Evolutionary conservation across 2,113 vertebrate genomes (phyloP).

Genomic region (Tragelaphus scriptus): DNA sequence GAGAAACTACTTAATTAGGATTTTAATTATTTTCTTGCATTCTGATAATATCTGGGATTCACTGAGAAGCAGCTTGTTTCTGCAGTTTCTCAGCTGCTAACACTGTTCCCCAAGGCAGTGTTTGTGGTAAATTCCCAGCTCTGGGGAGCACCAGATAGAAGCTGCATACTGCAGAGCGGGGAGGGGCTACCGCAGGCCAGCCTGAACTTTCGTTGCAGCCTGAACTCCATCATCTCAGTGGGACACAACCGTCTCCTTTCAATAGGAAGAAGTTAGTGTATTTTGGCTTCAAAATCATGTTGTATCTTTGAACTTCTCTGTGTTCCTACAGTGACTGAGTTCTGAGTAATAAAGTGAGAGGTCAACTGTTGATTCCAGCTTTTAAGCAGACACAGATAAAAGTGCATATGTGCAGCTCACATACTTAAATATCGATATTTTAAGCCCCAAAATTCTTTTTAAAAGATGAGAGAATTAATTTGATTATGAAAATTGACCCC

Average conservation of each 20-base stretch:
- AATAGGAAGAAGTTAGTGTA: constrained; percentile 75
- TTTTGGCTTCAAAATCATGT: constrained; percentile 80
- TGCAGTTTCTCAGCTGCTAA: constrained; percentile 79
- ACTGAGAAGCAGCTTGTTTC: constrained; percentile 75
- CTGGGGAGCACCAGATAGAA: constrained; percentile 71
- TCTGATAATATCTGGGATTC: constrained; percentile 72
- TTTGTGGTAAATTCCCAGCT: constrained; percentile 79
- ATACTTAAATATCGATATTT: constrained; percentile 3
- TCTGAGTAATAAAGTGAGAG: constrained; percentile 77
- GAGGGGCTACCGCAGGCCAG: constrained; percentile 69
- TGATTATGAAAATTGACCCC: neutral
- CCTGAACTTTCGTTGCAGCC: constrained; percentile 77
- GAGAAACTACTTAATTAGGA: constrained; percentile 74
- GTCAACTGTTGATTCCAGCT: constrained; percentile 64
- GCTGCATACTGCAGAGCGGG: constrained; percentile 68
- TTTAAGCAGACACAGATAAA: constrained; percentile 55
- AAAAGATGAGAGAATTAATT: neutral
- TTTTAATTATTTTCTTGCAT: constrained; percentile 76
- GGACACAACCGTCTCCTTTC: constrained; percentile 78
- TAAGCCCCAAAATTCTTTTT: neutral
- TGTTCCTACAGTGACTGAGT: constrained; percentile 77
- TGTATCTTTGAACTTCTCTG: constrained; percentile 81
- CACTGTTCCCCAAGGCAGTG: constrained; percentile 68
- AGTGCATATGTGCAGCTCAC: neutral
- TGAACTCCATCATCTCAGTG: constrained; percentile 84